A percentile compares a stretch with the other conserved stretches of the same genome.
phyloP scores from a whole-genome alignment of 1,140 invertebrate genomes.

The Rhagoletis pomonella region DNA sequence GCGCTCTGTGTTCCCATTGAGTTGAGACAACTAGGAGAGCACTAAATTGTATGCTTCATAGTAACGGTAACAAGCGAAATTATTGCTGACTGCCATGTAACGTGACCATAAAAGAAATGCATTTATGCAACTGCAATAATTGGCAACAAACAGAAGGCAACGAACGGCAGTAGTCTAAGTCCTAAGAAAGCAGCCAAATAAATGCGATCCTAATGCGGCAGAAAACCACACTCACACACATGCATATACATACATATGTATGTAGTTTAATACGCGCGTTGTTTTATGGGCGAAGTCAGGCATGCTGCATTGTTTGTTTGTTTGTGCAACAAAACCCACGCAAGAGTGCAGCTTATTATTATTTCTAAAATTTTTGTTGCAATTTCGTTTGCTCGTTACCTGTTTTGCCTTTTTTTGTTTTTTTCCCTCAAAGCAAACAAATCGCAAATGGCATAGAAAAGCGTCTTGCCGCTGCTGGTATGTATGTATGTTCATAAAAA shows the following conservation, averaged over 20 bases:
- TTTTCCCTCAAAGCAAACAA: not conserved
- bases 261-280: not conserved
- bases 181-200: conserved; percentile 2
- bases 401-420: too few relatives aligned
- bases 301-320: conserved; percentile 32
- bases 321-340: conserved; percentile 46
- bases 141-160: conserved; percentile 1
- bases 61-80: conserved; percentile 48
- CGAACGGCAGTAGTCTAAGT: not conserved
- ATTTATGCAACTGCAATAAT: conserved; percentile 51
- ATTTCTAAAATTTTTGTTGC: not conserved
- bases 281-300: not conserved
- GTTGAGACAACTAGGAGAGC: not conserved
- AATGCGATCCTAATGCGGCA: conserved; percentile 13
- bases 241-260: not conserved
- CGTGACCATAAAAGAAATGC: conserved; percentile 32
- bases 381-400: conserved; percentile 6
- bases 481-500: not conserved
- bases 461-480: not conserved
- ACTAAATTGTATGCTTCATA: conserved; percentile 30
- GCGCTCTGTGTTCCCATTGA: not conserved
- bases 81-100: conserved; percentile 41
- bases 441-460: conserved; percentile 42
- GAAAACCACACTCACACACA: conserved; percentile 8
- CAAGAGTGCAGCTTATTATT: conserved; percentile 28